These are phyloP conservation scores for Drosophila novamexicana DNA, from an alignment of 1,140 invertebrate genomes.

Conservation along the genomic window DNA sequence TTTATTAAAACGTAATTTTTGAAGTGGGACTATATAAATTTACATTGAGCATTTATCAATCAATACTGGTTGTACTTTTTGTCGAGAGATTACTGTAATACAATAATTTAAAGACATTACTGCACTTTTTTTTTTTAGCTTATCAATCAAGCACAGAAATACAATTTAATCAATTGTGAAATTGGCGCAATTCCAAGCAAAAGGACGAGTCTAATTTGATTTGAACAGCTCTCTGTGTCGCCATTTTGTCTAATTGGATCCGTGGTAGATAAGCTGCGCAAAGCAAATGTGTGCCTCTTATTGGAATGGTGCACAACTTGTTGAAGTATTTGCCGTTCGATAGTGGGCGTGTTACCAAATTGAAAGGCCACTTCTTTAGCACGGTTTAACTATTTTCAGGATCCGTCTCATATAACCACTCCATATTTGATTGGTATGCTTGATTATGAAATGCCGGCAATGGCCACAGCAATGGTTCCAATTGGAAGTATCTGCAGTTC, in stretches of 20 bases:
- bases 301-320: constrained; percentile 8
- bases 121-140: too few relatives aligned
- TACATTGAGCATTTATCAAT: too few relatives aligned
- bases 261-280: constrained; percentile 6
- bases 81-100: too few relatives aligned
- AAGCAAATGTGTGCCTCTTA: not conserved
- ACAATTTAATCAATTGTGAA: too few relatives aligned
- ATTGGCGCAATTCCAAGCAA: too few relatives aligned
- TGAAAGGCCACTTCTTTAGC: not conserved
- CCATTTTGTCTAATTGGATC: not conserved
- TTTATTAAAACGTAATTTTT: too few relatives aligned
- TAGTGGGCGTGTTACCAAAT: not conserved
- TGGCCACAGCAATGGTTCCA: not conserved
- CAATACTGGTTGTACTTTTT: too few relatives aligned
- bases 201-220: too few relatives aligned
- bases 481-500: constrained; percentile 4
- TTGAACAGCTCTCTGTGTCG: not conserved
- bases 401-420: not conserved
- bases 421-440: not conserved
- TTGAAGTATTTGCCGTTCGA: not conserved
- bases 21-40: not conserved
- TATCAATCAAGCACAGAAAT: too few relatives aligned
- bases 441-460: constrained; percentile 39
- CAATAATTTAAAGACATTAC: too few relatives aligned
- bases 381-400: not conserved